Base-by-base conservation (phyloP, 2,888 invertebrate species). In the Boloria euphrosyne region DNA sequence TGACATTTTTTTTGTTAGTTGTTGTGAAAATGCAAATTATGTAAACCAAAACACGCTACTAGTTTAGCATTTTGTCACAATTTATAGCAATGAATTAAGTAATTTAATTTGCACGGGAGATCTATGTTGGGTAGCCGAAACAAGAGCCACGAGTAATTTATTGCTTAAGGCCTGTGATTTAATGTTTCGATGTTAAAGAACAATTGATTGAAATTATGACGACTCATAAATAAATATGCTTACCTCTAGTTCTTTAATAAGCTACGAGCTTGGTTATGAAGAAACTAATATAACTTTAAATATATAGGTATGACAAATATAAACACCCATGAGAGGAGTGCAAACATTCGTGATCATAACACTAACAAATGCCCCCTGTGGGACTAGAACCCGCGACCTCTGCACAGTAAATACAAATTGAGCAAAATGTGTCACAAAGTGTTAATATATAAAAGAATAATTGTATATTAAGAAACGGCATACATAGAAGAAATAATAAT, bases 71-170 rank as follows among this genome's bases (percentile, higher is more conserved):
- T 65, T 47, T 18, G 18, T 18, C 46, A 52, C 18, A 10, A 58
- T 64, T 64, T 52, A 65, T 65, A 46, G 58, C 58, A 31, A 52
- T 47, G 52, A 59, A 69, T 69, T 69, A 60, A 69, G 60, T 66
- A 63, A 66, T 64, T 66, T 60, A 63, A 66, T 66, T 69, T 63
- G 60, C 52, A 66, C 54, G 18, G 54, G 59, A 63, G 66, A 69
- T 61, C 58, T 55, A 65, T 57, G 44, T 49, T 16, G 55, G 62
- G 17, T 22, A 51, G 61, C 66, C 68, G 27, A 52, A 63, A 62
- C 68, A 63, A 60, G 59, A 66, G 55, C 62, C 60, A 49, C 52
- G 50, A 17, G 50, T 50, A 57, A 63, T 66, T 63, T 66, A 66
- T 66, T 51, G 47, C 57, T 54, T 49, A 54, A 46, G 57, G 55